These are phyloP conservation scores for Ophiothrix spiculata DNA, from an alignment of 35 echinoderm and acorn worm species.

Conservation along the genomic window DNA sequence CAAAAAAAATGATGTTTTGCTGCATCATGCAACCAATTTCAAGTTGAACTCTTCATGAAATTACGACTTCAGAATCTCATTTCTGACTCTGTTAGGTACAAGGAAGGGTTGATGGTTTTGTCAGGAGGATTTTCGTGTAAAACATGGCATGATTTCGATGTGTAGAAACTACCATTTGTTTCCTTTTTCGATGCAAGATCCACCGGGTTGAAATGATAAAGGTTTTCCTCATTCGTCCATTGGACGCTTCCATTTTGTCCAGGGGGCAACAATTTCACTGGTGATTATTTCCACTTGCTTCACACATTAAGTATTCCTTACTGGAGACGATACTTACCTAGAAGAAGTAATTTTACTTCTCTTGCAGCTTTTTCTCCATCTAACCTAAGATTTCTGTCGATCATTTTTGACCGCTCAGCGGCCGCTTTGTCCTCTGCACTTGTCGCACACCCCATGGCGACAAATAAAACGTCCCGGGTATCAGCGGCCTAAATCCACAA, in stretches of 20 bases:
- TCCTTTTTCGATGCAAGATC: conserved; percentile 4
- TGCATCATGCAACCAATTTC: too few relatives aligned
- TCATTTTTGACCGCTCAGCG: conserved; percentile 99
- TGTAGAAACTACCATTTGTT: background rate
- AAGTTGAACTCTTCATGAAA: too few relatives aligned
- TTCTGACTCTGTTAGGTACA: too few relatives aligned
- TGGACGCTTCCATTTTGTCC: conserved; percentile 6
- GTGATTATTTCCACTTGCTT: background rate
- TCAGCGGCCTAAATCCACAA: conserved; percentile 49
- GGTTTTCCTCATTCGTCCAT: background rate
- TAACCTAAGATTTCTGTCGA: conserved; percentile 97
- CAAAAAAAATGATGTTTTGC: too few relatives aligned
- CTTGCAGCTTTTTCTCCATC: conserved; percentile 99
- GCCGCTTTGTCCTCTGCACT: conserved; percentile 99
- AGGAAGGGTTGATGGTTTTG: too few relatives aligned
- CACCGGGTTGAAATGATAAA: conserved; percentile 2
- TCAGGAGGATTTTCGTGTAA: background rate
- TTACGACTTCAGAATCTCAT: too few relatives aligned
- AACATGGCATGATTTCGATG: background rate
- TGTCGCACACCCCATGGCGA: conserved; percentile 97
- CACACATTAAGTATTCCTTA: background rate
- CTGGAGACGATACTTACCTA: conserved; percentile 67
- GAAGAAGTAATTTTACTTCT: conserved; percentile 99
- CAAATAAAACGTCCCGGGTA: conserved; percentile 37
- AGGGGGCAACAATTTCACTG: background rate